Evolutionary conservation across 2,113 vertebrate genomes (phyloP), one percentile per base, ranked within the genome.

Genomic region (Vimba vimba): DNA sequence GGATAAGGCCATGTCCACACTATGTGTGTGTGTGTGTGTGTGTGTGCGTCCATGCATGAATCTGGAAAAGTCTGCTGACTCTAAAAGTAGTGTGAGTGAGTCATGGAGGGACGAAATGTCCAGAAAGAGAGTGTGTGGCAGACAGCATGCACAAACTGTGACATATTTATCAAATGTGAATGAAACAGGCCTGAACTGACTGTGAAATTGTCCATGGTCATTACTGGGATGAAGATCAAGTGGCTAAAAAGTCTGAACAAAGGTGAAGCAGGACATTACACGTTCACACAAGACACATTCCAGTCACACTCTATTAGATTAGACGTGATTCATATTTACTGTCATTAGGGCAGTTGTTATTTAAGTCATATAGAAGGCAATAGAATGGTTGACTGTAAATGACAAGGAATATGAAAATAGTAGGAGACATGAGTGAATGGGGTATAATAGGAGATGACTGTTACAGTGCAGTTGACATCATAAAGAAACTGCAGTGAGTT

Each of bases 211-310:
- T n/a, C 57, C 23, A 57, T 19, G 78, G 78, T 47, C 59, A 64
- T 45, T 9, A 80, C 3, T 64, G 57, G 30, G 57, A 4, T 50
- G 25, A 66, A 57, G 71, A 23, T 84, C 57, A 76, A 45, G 27
- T 33, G 36, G 43, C 19, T 52, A 9, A 52, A 33, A 23, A 21
- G 27, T n/a, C 47, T n/a, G 12, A 52, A 10, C 19, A 47, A 19
- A 73, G 10, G 23, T 10, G 5, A 74, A 4, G 27, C 52, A 79
- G 36, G 47, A 25, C 73, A 36, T 36, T 15, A 78, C 19, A 68
- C 71, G 4, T 15, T 30, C 4, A 86, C 64, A 74, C 47, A 21
- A 47, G 23, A 79, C 71, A 84, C 75, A 79, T 83, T 87, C 55
- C 64, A 71, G 50, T 59, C 81, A 69, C 47, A 33, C 75, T 79